Evolutionary conservation across 2,888 invertebrate species (phyloP), one percentile per base, ranked within the genome.

Genomic region (Helobdella robusta): DNA sequence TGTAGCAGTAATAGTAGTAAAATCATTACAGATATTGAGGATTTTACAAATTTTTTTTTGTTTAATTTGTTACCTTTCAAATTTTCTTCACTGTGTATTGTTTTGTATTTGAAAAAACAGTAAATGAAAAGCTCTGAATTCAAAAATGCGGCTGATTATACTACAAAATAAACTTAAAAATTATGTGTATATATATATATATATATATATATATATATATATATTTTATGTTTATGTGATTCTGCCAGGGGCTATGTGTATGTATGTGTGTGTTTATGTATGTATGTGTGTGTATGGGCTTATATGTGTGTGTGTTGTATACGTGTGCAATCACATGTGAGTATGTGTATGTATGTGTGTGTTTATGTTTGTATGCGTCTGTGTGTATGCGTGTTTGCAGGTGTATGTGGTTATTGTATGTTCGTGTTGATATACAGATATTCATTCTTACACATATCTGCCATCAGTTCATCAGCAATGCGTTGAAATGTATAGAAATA

Each of bases 141-240:
- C n/a, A n/a, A n/a, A n/a, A n/a, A n/a, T n/a, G n/a, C n/a, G n/a
- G n/a, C n/a, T n/a, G n/a, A n/a, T n/a, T n/a, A n/a, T n/a, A n/a
- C 44, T 11, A 15, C n/a, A n/a, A 11, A 11, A 40, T 40, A n/a
- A 15, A 40, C 11, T 40, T 11, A 40, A 15, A 15, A 15, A 40
- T 11, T 40, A 40, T 40, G 44, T 40, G n/a, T 52, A 32, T 25
- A 58, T 30, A 32, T 25, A 28, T 62, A 60, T 44, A 62, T 62
- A 60, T 44, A 65, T 62, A 44, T 44, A 65, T 62, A 60, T 44
- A 65, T 62, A 60, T 44, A 62, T 62, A 60, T 35, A 65, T 62
- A 44, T 44, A 65, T 44, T n/a, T 46, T 28, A 65, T 44, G 56
- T 44, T 61, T 44, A 60, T 44, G 46, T 63, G 40, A 30, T 61